Percentiles rank a stretch among this genome's conserved stretches.
Conservation (phyloP, 1,140 invertebrate species). For the Frieseomelitta varia region DNA sequence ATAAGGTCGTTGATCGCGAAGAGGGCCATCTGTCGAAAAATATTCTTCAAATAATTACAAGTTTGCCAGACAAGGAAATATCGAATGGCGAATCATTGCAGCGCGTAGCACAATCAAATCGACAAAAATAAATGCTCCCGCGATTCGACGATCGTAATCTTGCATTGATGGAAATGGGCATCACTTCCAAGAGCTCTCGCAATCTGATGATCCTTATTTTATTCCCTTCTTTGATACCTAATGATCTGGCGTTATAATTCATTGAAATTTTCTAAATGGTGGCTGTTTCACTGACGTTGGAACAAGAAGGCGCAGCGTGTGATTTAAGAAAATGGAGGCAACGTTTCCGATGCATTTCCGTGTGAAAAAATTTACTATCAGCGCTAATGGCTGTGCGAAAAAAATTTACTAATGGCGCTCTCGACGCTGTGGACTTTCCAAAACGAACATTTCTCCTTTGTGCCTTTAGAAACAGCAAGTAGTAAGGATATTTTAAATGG, state of each 20-base stretch:
- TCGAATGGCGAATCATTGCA: background rate
- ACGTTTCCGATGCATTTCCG: background rate
- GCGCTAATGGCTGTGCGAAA: no score
- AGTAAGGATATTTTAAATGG: background rate
- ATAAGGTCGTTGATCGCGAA: background rate
- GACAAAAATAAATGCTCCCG: background rate
- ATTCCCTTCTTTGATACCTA: background rate
- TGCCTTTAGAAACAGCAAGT: background rate
- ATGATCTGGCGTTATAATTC: background rate
- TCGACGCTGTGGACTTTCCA: background rate
- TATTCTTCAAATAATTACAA: background rate
- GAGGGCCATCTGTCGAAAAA: background rate
- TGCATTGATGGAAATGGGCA: background rate
- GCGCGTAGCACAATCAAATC: background rate
- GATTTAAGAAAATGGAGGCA: background rate
- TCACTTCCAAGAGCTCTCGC: background rate
- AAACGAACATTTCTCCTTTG: background rate
- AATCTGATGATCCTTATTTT: background rate
- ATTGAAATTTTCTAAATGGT: background rate
- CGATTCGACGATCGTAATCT: background rate
- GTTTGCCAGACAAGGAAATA: background rate
- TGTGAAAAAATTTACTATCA: background rate
- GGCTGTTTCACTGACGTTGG: background rate
- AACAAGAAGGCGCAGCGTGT: background rate
- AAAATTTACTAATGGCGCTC: background rate